Percentiles rank a stretch among this genome's conserved stretches.
phyloP scores from a whole-genome alignment of 1,140 invertebrate genomes.

The Prorops nasuta region DNA sequence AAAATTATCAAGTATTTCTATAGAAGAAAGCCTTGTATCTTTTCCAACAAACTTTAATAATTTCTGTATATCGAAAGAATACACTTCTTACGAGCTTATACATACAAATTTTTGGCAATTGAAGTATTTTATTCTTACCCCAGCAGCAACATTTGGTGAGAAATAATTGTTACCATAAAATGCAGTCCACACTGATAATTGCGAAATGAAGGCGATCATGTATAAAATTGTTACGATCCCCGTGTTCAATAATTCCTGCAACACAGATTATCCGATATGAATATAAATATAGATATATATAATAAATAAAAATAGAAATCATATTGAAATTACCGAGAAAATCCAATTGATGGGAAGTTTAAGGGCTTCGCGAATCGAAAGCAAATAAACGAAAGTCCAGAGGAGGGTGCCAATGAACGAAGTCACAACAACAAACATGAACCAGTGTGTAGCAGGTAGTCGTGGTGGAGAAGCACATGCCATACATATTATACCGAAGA shows the following conservation, averaged over 20 bases:
- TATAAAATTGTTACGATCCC: constrained; percentile 70
- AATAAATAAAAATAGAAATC: too few species aligned
- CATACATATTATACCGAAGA: constrained; percentile 82
- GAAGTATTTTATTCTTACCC: constrained; percentile 61
- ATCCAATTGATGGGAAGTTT: constrained; percentile 82
- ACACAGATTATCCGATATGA: constrained; percentile 21
- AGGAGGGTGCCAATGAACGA: constrained; percentile 80
- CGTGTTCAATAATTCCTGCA: constrained; percentile 78
- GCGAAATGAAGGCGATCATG: constrained; percentile 75
- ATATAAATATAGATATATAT: too few species aligned
- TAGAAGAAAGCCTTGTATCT: too few species aligned
- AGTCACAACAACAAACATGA: constrained; percentile 77
- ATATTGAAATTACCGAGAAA: constrained; percentile 74
- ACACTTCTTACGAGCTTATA: too few species aligned
- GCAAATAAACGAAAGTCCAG: constrained; percentile 76
- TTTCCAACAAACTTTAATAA: too few species aligned
- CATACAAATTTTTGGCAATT: too few species aligned
- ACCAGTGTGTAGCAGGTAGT: constrained; percentile 69
- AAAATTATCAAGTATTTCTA: too few species aligned
- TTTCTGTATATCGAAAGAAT: too few species aligned
- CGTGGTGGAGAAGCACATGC: constrained; percentile 67
- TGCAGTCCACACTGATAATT: constrained; percentile 65
- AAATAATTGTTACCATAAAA: constrained; percentile 9
- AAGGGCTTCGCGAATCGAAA: constrained; percentile 75
- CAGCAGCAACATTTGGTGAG: constrained; percentile 68